Evolutionary conservation across 2,797 vertebrate species (phyloP).

Genomic region (Pyrocephalus nanus): DNA sequence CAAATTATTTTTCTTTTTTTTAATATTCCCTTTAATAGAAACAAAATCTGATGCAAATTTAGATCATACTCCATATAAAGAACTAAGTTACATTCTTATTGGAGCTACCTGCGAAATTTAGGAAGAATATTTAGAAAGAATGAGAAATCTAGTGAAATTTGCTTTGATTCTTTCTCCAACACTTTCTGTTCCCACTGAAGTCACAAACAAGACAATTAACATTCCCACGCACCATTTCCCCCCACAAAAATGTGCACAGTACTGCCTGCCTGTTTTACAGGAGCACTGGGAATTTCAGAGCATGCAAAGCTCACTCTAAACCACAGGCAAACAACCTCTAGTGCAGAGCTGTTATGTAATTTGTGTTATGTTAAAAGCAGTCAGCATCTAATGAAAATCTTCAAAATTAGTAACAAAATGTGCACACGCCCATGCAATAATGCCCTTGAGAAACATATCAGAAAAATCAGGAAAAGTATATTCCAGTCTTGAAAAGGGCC

Average conservation of each 20-base stretch:
- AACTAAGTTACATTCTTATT: not conserved
- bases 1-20: not conserved
- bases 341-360: not conserved
- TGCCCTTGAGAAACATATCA: not conserved
- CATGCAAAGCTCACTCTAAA: not conserved
- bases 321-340: not conserved
- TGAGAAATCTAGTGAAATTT: not conserved
- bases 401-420: not conserved
- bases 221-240: not conserved
- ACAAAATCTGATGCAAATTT: not conserved
- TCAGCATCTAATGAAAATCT: not conserved
- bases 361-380: not conserved
- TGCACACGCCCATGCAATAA: not conserved
- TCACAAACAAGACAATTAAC: conserved; percentile 30
- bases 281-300: not conserved
- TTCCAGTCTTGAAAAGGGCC: not conserved
- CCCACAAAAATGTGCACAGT: not conserved
- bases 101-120: not conserved
- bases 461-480: not conserved
- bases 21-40: not conserved
- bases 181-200: not conserved
- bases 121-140: not conserved
- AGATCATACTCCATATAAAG: not conserved
- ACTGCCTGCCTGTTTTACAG: not conserved
- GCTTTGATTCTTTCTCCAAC: not conserved